phyloP scores from a whole-genome alignment of 1,140 invertebrate genomes.

The Bombus balteatus region DNA sequence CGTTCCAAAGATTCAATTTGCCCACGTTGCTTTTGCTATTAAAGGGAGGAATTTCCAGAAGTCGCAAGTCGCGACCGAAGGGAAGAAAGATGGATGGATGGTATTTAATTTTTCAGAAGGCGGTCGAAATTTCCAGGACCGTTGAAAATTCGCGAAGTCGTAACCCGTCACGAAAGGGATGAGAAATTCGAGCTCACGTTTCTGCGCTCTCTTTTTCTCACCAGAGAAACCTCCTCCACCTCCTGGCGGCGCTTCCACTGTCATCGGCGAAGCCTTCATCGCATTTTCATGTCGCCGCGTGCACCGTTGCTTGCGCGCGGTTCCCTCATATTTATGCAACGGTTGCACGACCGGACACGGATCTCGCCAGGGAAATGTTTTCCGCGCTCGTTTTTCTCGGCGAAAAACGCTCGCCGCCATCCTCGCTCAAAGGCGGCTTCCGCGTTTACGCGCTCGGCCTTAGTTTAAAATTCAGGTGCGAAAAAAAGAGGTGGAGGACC shows the following conservation, averaged over 20 bases:
- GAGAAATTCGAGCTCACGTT: slow-evolving; percentile 33
- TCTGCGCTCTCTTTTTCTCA: slow-evolving; percentile 30
- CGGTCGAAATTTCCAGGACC: background rate
- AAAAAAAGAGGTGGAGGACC: slow-evolving; percentile 39
- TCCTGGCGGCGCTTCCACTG: slow-evolving; percentile 18
- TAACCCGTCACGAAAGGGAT: background rate
- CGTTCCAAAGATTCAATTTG: background rate
- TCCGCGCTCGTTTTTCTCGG: slow-evolving; percentile 56
- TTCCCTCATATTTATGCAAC: slow-evolving; percentile 71
- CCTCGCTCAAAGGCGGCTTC: slow-evolving; percentile 53
- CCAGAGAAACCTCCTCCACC: background rate
- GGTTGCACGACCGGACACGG: slow-evolving; percentile 66
- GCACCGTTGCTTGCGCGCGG: slow-evolving; percentile 46
- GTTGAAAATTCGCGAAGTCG: slow-evolving; percentile 21
- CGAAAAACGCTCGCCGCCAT: slow-evolving; percentile 46
- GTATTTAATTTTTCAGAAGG: slow-evolving; percentile 5
- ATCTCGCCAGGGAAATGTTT: slow-evolving; percentile 66
- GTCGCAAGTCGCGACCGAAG: background rate
- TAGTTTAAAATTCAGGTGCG: slow-evolving; percentile 61
- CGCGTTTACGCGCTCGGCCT: slow-evolving; percentile 49
- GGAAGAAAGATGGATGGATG: background rate
- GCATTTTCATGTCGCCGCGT: slow-evolving; percentile 70
- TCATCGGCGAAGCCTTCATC: slow-evolving; percentile 68
- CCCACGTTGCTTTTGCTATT: background rate
- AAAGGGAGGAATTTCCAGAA: background rate